Evolutionary conservation across 2,113 vertebrate genomes (phyloP), one percentile per base, ranked within the genome.

Genomic region (Rynchops niger): DNA sequence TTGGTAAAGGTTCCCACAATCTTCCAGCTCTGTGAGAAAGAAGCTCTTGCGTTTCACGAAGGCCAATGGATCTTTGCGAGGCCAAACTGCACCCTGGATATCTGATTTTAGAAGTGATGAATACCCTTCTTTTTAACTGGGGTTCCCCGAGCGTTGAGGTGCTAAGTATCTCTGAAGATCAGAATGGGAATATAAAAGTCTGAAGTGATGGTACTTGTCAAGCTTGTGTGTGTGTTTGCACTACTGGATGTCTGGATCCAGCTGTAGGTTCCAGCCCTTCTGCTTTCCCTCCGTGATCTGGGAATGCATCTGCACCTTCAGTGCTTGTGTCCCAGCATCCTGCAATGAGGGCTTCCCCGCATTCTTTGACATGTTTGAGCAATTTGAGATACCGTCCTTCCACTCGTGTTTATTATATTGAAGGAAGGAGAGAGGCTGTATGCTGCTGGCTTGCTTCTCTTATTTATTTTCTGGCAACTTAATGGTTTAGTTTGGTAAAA

Each of bases 361-460:
- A 1, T 38, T 15, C 36, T 90, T 43, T 38, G 56, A 5, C 9
- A 3, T 3, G 20, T 43, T 12, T 71, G 55, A 43, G 67, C 4
- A 2, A 9, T 61, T 22, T 42, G 15, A 52, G 25, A 1, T 26
- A 23, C 3, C 0, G 0, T 45, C n/a, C 30, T 90, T 82, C 30
- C 74, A 14, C 12, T 80, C 16, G 0, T 30, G 7, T 26, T 73
- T 15, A 4, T 80, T 63, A 5, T 63, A 10, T 43, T 70, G 77
- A 32, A 70, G 30, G 36, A 55, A 58, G 11, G 13, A 71, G 66
- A 26, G 32, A 66, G 72, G 12, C 38, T 10, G 9, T 25, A 4
- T 50, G 18, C 38, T 66, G 11, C 70, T 55, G 30, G 1, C 22
- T 56, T 79, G 52, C 61, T 87, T 70, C 53, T 78, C 53, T 69